Evolutionary conservation across 1,140 invertebrate species (phyloP), one percentile per base, ranked within the genome.

Genomic region (Acromyrmex charruanus): DNA sequence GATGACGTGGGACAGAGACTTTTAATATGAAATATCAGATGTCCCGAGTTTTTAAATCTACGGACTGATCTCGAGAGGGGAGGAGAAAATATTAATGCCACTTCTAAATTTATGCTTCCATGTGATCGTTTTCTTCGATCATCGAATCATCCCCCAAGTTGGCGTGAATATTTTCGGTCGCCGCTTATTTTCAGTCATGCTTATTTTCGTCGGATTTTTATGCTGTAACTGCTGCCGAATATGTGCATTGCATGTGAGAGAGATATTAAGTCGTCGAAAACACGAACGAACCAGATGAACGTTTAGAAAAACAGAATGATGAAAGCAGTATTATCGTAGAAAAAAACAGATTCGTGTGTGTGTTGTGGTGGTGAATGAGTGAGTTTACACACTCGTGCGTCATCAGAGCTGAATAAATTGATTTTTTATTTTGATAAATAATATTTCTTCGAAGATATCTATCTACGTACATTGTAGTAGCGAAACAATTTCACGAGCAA

Each of bases 1-100:
- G 28, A 49, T 58, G 86, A 84, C 55, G 84, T n/a, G 86, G 69
- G 66, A 66, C 68, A 86, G 90, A 91, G 87, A 87, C 89, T 93
- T 93, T 93, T 93, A 93, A 92, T 93, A 92, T 93, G 88, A 92
- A 92, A 91, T 91, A 89, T 86, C 91, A 71, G 58, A 89, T 86
- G 66, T 89, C 87, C 86, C 82, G 49, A 79, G 77, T 85, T 87
- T 68, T 79, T 82, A 80, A 90, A 75, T 31, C 68, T 77, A 61
- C 55, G 59, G n/a, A n/a, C 28, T 25, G 66, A 75, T 58, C 51
- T 55, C 61, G 59, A 79, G 58, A 82, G 55, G 18, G 53, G 69
- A 77, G 55, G 49, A 59, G 18, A 61, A 68, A 82, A 61, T 74
- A 74, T 82, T 59, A 55, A n/a, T 74, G 25, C 68, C 39, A n/a